Evolutionary conservation across 2,888 invertebrate species (phyloP).

Genomic region (Cerceris ruficornis): DNA sequence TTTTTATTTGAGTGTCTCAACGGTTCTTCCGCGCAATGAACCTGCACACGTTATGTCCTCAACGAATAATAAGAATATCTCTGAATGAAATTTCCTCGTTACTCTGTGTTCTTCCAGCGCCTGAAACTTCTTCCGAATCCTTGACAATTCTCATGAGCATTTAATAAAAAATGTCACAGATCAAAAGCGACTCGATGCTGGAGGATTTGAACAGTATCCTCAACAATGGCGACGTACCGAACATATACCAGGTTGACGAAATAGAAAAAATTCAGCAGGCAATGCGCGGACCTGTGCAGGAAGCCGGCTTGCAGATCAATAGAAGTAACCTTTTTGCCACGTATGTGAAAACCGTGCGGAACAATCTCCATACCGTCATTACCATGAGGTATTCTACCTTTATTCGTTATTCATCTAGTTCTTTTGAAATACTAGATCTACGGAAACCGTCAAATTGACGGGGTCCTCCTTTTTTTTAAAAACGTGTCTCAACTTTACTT

Average conservation of each 20-base stretch:
- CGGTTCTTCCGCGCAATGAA: too few relatives aligned
- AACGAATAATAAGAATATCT: too few relatives aligned
- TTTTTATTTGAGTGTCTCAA: too few relatives aligned
- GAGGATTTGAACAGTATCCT: constrained; percentile 94
- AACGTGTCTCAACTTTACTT: too few relatives aligned
- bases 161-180: constrained; percentile 82
- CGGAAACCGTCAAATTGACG: too few relatives aligned
- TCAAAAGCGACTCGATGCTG: constrained; percentile 93
- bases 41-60: too few relatives aligned
- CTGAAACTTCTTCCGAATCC: too few relatives aligned
- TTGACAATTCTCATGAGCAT: not conserved
- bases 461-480: too few relatives aligned
- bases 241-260: constrained; percentile 93
- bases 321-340: constrained; percentile 93
- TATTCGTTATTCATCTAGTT: too few relatives aligned
- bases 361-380: constrained; percentile 92
- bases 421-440: too few relatives aligned
- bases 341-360: constrained; percentile 90
- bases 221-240: constrained; percentile 95
- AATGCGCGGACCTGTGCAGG: constrained; percentile 89
- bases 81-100: too few relatives aligned
- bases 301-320: constrained; percentile 89
- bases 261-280: constrained; percentile 88
- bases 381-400: constrained; percentile 84
- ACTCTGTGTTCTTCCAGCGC: too few relatives aligned